Evolutionary conservation across 2,113 vertebrate species (phyloP).

Genomic region (Pipa parva): DNA sequence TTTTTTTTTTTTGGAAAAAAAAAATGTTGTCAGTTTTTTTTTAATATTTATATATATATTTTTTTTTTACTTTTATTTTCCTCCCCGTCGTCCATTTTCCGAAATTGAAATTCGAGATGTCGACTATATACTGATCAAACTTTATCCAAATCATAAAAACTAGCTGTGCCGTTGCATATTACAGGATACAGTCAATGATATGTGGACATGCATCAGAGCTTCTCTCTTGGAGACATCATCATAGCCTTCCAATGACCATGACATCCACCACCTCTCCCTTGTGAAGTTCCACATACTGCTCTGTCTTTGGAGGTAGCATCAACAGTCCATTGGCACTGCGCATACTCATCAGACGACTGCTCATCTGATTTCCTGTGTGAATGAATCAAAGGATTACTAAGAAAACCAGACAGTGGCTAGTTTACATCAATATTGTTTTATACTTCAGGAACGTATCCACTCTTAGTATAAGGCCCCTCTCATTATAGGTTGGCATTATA

Average conservation of each 20-base stretch:
- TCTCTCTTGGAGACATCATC: slow-evolving; percentile 80
- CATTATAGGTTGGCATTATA: not conserved
- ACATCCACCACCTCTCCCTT: slow-evolving; percentile 98
- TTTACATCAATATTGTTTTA: not conserved
- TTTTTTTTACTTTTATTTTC: slow-evolving; percentile 87
- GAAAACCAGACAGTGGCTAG: too few species aligned
- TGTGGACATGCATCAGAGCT: slow-evolving; percentile 99
- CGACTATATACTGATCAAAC: slow-evolving; percentile 98
- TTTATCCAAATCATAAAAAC: slow-evolving; percentile 99
- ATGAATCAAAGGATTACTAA: slow-evolving; percentile 44
- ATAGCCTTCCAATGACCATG: slow-evolving; percentile 99
- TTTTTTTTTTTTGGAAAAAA: slow-evolving; percentile 71
- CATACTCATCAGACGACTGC: slow-evolving; percentile 98
- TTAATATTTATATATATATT: too few species aligned
- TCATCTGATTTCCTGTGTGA: slow-evolving; percentile 92
- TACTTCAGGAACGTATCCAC: not conserved
- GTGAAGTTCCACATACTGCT: slow-evolving; percentile 99
- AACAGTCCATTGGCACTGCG: slow-evolving; percentile 97
- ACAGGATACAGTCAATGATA: slow-evolving; percentile 99
- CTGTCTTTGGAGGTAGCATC: slow-evolving; percentile 99
- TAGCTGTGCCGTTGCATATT: slow-evolving; percentile 99
- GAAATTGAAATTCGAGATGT: slow-evolving; percentile 93
- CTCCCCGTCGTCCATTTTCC: slow-evolving; percentile 51
- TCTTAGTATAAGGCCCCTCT: too few species aligned
- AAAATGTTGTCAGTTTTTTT: slow-evolving; percentile 52